Percentiles rank a stretch among this genome's conserved stretches.
Conservation (phyloP, 23 tunicate genomes). For the Clavelina lepadiformis region DNA sequence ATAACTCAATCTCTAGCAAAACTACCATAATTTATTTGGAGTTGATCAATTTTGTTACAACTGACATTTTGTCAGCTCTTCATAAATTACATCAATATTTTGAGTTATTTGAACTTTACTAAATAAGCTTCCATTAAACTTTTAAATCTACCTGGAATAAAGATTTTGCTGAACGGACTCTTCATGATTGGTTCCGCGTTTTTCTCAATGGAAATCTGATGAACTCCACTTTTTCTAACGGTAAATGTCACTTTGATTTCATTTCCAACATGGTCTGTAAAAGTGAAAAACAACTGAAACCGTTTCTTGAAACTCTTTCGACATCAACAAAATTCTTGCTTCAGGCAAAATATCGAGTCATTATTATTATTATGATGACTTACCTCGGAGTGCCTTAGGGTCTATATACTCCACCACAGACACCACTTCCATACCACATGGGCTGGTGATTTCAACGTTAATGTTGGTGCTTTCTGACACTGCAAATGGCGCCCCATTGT, state of each 20-base stretch:
- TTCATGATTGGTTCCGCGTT: slow-evolving; percentile 13
- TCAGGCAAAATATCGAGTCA: too few relatives aligned
- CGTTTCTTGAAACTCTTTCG: not conserved
- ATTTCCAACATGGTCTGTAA: slow-evolving; percentile 2
- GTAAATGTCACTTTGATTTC: slow-evolving; percentile 54
- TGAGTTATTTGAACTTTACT: too few relatives aligned
- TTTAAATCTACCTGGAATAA: slow-evolving; percentile 74
- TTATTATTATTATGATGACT: too few relatives aligned
- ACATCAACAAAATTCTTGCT: not conserved
- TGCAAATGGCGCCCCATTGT: slow-evolving; percentile 23
- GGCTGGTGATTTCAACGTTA: slow-evolving; percentile 28
- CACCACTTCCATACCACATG: slow-evolving; percentile 24
- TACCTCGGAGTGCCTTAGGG: not conserved
- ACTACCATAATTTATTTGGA: too few relatives aligned
- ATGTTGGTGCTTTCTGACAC: slow-evolving; percentile 19
- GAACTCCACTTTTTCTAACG: slow-evolving; percentile 57
- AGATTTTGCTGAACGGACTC: slow-evolving; percentile 45
- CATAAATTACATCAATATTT: too few relatives aligned
- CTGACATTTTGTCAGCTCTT: too few relatives aligned
- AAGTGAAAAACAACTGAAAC: not conserved
- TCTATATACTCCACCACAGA: slow-evolving; percentile 1
- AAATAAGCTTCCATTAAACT: too few relatives aligned
- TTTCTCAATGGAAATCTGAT: slow-evolving; percentile 33
- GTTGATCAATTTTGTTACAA: too few relatives aligned
- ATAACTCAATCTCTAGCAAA: not conserved